Conservation (phyloP, 2,888 invertebrate species). For the Oscheius onirici region DNA sequence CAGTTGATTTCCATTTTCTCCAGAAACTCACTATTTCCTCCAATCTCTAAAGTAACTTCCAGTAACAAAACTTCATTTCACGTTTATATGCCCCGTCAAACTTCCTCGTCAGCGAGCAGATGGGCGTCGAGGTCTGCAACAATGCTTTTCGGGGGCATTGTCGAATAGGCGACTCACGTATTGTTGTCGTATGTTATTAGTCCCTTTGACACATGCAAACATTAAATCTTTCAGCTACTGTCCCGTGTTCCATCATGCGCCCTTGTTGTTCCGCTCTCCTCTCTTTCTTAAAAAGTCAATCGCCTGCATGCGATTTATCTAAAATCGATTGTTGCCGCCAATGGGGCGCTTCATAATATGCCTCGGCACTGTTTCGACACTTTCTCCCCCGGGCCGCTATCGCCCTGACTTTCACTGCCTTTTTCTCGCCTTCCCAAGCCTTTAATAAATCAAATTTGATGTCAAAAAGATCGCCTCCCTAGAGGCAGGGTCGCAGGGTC, state of each 20-base stretch:
- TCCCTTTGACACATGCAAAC: slow-evolving; percentile 3
- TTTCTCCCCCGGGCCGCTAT: not conserved
- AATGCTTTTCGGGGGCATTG: slow-evolving; percentile 25
- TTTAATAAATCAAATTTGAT: slow-evolving; percentile 5
- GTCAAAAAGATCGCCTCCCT: not conserved
- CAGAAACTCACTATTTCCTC: too few relatives aligned
- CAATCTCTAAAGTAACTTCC: too few relatives aligned
- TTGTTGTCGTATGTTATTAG: slow-evolving; percentile 30
- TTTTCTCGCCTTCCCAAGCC: not conserved
- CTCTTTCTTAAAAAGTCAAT: too few relatives aligned
- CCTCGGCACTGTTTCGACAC: slow-evolving; percentile 8
- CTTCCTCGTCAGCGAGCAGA: slow-evolving; percentile 8
- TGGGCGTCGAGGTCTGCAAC: slow-evolving; percentile 18
- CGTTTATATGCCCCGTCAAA: slow-evolving; percentile 14
- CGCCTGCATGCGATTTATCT: slow-evolving; percentile 16
- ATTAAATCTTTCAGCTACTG: not conserved
- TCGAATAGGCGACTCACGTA: slow-evolving; percentile 21
- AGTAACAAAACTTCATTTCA: not conserved
- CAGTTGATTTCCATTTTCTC: too few relatives aligned
- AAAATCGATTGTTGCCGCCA: slow-evolving; percentile 27
- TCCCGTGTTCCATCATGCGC: not conserved
- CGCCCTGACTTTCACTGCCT: slow-evolving; percentile 12
- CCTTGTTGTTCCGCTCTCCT: not conserved
- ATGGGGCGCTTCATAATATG: slow-evolving; percentile 23
- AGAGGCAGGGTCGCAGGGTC: not conserved